These are phyloP conservation scores for Drosophila azteca DNA, from an alignment of 1,140 invertebrate genomes.

Conservation along the genomic window DNA sequence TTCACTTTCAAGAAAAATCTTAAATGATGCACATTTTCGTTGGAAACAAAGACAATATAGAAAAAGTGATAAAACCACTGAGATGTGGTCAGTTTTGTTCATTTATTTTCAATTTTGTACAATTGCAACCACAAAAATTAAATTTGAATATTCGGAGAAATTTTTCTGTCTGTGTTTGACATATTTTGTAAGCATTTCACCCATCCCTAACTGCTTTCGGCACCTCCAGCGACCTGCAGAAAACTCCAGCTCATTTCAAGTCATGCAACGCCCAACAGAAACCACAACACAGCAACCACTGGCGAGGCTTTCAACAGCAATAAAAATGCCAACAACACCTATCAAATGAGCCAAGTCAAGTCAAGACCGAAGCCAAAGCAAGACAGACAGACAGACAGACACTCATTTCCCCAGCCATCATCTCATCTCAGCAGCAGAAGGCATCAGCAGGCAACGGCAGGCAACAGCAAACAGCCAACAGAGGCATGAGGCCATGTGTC, in stretches of 20 bases:
- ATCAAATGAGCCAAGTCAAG: constrained; percentile 40
- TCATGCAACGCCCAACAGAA: constrained; percentile 46
- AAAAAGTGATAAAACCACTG: no score
- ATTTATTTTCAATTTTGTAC: no score
- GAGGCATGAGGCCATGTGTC: constrained; percentile 51
- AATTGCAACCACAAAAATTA: no score
- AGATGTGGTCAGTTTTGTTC: no score
- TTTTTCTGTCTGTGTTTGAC: no score
- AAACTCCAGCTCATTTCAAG: constrained; percentile 34
- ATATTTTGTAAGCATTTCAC: background rate
- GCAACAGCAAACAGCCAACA: background rate
- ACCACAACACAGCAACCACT: no score
- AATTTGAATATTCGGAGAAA: no score
- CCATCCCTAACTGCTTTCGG: constrained; percentile 6
- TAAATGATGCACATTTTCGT: no score
- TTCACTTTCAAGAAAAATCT: no score
- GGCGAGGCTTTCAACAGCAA: constrained; percentile 52
- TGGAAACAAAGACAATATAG: no score
- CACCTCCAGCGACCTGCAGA: background rate
- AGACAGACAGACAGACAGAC: constrained; percentile 10
- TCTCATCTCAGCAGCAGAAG: background rate
- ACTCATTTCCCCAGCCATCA: constrained; percentile 33
- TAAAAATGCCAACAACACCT: constrained; percentile 63
- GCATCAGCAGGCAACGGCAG: constrained; percentile 4
- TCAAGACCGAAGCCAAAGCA: background rate